Conservation (phyloP, 2,888 invertebrate species). For the Entomobrya proxima region DNA sequence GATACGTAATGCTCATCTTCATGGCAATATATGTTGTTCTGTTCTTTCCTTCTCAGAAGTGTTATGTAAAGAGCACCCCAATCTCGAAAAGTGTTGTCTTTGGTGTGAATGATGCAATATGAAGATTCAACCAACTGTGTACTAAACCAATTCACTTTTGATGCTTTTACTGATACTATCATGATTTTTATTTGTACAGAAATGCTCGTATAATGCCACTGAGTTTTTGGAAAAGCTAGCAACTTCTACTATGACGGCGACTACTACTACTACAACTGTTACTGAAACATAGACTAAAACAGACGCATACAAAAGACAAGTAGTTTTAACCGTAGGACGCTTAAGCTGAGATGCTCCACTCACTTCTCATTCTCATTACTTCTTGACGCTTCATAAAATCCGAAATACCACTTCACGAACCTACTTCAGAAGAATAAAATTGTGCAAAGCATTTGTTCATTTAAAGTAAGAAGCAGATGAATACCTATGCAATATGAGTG, state of each 20-base stretch:
- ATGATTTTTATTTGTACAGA: not conserved
- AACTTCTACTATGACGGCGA: too few relatives aligned
- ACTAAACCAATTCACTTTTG: conserved; percentile 28
- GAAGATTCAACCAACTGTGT: conserved; percentile 33
- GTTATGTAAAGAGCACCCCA: not conserved
- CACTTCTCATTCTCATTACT: conserved; percentile 35
- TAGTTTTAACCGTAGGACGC: not conserved
- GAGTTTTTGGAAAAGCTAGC: not conserved
- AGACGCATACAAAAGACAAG: conserved; percentile 3
- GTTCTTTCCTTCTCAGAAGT: not conserved
- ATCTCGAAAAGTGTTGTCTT: conserved; percentile 10
- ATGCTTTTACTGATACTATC: conserved; percentile 4
- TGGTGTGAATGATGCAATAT: conserved; percentile 35
- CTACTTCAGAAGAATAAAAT: not conserved
- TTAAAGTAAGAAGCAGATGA: not conserved
- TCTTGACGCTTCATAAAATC: conserved; percentile 59
- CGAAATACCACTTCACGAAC: conserved; percentile 37
- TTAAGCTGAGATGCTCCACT: conserved; percentile 25
- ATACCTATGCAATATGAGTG: not conserved
- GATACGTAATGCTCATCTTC: not conserved
- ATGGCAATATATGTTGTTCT: not conserved
- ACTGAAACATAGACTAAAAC: not conserved
- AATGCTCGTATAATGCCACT: not conserved
- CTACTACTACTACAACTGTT: too few relatives aligned
- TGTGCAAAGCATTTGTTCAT: conserved; percentile 19